Conservation (phyloP, 2,113 vertebrate species). For the Sciurus niger region DNA sequence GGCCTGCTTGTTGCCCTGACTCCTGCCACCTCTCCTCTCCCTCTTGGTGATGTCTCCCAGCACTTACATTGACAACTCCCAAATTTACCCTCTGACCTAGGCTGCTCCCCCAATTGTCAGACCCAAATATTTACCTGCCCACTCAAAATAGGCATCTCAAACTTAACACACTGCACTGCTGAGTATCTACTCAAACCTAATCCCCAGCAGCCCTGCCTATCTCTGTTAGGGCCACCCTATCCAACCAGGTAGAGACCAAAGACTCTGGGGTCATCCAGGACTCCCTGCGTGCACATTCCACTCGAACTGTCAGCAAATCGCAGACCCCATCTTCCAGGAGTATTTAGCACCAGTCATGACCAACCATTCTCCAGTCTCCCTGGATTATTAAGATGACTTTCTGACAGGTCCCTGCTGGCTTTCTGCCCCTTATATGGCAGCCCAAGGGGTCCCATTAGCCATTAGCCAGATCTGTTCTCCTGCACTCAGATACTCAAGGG, state of each 20-base stretch:
- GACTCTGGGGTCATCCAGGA: not conserved
- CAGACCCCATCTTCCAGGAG: not conserved
- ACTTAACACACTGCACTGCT: not conserved
- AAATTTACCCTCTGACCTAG: not conserved
- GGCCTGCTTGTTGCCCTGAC: not conserved
- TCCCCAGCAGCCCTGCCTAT: not conserved
- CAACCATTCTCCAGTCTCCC: not conserved
- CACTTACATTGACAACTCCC: not conserved
- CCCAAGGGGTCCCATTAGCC: not conserved
- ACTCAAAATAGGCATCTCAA: not conserved
- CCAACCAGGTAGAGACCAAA: not conserved
- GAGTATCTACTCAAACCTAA: too few relatives aligned
- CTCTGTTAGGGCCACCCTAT: not conserved
- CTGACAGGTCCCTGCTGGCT: not conserved
- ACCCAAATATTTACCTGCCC: not conserved
- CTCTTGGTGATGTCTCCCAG: not conserved
- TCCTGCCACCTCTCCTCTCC: not conserved
- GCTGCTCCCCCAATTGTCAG: not conserved
- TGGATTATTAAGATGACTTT: not conserved
- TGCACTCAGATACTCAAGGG: not conserved
- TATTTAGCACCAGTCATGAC: not conserved
- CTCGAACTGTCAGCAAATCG: not conserved
- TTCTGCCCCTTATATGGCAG: not conserved
- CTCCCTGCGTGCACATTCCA: fast-evolving
- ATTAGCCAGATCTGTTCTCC: fast-evolving